Percentiles rank a stretch among this genome's conserved stretches.
These are phyloP conservation scores for Globodera rostochiensis DNA, from an alignment of 1,140 invertebrate species.

Conservation along the genomic window DNA sequence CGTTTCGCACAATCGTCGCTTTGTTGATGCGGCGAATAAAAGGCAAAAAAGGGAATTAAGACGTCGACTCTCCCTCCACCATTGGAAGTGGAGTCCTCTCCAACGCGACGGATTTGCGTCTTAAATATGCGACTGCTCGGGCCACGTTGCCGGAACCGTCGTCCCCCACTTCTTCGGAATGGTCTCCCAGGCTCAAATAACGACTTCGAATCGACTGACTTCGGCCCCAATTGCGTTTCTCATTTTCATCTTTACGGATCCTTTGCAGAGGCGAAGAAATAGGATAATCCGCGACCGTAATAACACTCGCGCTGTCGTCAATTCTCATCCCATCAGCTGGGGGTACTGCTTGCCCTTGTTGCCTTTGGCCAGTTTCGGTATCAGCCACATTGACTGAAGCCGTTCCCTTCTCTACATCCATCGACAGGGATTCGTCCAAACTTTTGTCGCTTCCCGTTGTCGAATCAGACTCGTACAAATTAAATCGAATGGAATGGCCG, in stretches of 20 bases:
- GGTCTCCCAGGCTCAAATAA: constrained; percentile 2
- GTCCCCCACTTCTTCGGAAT: background rate
- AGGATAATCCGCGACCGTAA: background rate
- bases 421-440: constrained; percentile 9
- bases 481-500: constrained; percentile 33
- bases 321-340: background rate
- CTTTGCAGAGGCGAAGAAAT: constrained; percentile 32
- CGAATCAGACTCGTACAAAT: constrained; percentile 20
- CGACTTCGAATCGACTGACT: constrained; percentile 12
- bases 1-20: too few species aligned
- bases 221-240: constrained; percentile 14
- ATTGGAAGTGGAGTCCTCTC: constrained; percentile 43
- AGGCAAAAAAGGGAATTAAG: too few species aligned
- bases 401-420: constrained; percentile 1
- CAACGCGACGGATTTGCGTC: constrained; percentile 52
- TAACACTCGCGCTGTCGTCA: background rate
- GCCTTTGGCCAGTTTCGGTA: background rate
- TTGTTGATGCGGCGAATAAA: too few species aligned
- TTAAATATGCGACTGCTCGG: constrained; percentile 51
- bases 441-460: background rate
- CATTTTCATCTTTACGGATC: constrained; percentile 47
- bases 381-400: background rate
- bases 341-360: background rate
- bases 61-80: background rate
- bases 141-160: constrained; percentile 42